These are phyloP conservation scores for Stichodactyla helianthus DNA, from an alignment of 64 coral and sea anemone species.

Conservation along the genomic window DNA sequence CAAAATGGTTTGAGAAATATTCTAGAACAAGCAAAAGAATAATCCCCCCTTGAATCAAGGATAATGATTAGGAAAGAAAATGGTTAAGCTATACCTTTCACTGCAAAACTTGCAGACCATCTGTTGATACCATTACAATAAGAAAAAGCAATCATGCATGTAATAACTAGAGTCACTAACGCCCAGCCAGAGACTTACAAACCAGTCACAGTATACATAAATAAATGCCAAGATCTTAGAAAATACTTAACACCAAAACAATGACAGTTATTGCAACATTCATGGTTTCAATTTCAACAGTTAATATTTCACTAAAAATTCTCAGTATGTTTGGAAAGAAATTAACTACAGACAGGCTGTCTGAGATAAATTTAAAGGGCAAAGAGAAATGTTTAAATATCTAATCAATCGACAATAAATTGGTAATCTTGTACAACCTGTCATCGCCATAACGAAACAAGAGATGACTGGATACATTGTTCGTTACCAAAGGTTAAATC, in stretches of 20 bases:
- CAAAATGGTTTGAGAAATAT: too few relatives aligned
- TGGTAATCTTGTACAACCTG: background rate
- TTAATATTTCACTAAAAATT: background rate
- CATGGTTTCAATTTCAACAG: background rate
- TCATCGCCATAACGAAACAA: background rate
- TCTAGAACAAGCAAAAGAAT: too few relatives aligned
- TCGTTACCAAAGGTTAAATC: background rate
- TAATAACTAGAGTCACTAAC: background rate
- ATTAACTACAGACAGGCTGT: background rate
- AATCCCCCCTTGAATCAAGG: background rate
- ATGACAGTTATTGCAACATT: background rate
- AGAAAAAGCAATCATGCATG: background rate
- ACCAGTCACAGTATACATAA: background rate
- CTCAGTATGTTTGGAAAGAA: background rate
- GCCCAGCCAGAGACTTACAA: background rate
- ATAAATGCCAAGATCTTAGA: background rate
- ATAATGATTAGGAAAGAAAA: background rate
- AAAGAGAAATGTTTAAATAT: slow-evolving; percentile 1
- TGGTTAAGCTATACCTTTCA: background rate
- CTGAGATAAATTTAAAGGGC: background rate
- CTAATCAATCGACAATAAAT: background rate
- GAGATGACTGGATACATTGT: background rate
- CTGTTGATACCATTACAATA: background rate
- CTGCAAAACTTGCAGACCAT: slow-evolving; percentile 2
- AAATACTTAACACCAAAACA: background rate